Evolutionary conservation across 2,888 invertebrate genomes (phyloP), one percentile per base, ranked within the genome.

Genomic region (Hemicrepidius hirtus): DNA sequence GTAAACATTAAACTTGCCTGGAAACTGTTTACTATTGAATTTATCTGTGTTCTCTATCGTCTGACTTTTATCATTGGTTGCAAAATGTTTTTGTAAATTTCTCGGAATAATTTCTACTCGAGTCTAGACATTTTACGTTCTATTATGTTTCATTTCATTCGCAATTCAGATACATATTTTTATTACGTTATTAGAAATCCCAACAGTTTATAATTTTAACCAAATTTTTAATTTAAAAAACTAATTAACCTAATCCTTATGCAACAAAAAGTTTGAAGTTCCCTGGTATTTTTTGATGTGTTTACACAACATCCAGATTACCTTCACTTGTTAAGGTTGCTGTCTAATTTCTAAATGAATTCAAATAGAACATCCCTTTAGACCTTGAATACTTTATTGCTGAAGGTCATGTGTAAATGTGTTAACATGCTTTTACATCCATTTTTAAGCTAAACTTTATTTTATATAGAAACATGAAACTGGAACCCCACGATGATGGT

Each of bases 401-500:
- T 1, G 2, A 1, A 18, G 46, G 1, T 20, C 37, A 37, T 32
- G 20, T 24, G 53, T 32, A 49, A 16, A 20, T 55, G n/a, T 10
- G 13, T 13, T 32, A 12, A n/a, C 40, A n/a, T 9, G 32, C n/a
- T 55, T 55, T 55, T 55, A 32, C 1, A 6, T 28, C 9, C 4
- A 28, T 59, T 44, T 44, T 10, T 10, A 21, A 24, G 20, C 1
- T n/a, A 13, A 9, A n/a, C n/a, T n/a, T 20, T 18, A 24, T 53
- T 53, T 13, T 65, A 28, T 35, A 4, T 12, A 87, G 87, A 77
- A 87, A 86, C 77, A 87, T 87, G 86, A 86, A 86, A 83, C 79
- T 86, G 83, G 95, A 95, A 88, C 92, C 92, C 82, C 93, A 94
- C 84, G 95, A 96, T 89, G 95, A 96, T 89, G 95, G 95, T 79